Conservation (phyloP, 2,797 vertebrate genomes). For the Cryptoblepharus egeriae region DNA sequence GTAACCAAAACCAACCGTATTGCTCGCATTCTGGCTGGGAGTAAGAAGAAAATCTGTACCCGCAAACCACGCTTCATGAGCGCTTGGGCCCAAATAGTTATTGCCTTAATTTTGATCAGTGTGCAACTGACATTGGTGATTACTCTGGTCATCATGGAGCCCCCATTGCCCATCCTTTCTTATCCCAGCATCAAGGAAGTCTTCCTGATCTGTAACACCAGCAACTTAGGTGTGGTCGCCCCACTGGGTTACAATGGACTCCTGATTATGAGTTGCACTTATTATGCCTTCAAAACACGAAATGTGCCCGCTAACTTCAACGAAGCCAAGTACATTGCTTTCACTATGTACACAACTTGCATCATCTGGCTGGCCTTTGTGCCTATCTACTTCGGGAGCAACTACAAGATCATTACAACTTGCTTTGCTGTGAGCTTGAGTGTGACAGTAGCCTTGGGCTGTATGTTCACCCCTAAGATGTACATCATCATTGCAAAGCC, state of each 20-base stretch:
- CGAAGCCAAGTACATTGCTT: constrained; percentile 86
- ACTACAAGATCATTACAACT: constrained; percentile 99
- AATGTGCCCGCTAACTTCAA: constrained; percentile 95
- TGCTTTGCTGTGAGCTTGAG: constrained; percentile 98
- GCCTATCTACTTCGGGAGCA: constrained; percentile 98
- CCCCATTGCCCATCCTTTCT: constrained; percentile 92
- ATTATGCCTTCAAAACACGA: constrained; percentile 99
- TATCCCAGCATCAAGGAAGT: constrained; percentile 97
- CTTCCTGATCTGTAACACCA: constrained; percentile 98
- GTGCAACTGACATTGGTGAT: constrained; percentile 93
- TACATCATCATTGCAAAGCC: constrained; percentile 99
- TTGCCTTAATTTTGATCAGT: constrained; percentile 93
- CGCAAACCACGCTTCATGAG: constrained; percentile 98
- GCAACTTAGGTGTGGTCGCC: constrained; percentile 94
- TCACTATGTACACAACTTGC: constrained; percentile 87
- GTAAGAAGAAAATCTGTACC: constrained; percentile 99
- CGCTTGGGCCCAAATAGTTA: constrained; percentile 96
- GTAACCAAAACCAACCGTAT: constrained; percentile 99
- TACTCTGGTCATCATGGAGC: constrained; percentile 94
- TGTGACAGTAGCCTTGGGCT: constrained; percentile 95
- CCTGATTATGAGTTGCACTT: constrained; percentile 99
- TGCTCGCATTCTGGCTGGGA: constrained; percentile 96
- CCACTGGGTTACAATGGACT: constrained; percentile 97
- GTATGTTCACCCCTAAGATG: constrained; percentile 99
- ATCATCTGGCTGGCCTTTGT: constrained; percentile 90